Evolutionary conservation across 2,888 invertebrate genomes (phyloP).

Genomic region (Phasia obesa): DNA sequence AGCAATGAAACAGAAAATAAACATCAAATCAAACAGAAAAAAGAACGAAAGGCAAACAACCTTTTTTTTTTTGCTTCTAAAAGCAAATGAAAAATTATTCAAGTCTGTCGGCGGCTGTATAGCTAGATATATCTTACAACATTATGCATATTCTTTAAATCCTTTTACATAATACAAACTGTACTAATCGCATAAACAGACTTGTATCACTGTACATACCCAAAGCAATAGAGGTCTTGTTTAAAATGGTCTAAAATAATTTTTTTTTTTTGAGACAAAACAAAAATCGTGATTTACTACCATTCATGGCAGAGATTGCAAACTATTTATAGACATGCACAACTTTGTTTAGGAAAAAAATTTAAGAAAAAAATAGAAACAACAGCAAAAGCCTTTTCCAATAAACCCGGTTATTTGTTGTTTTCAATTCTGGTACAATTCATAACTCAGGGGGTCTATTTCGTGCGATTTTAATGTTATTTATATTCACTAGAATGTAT

Average conservation of each 20-base stretch:
- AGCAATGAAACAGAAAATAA: conserved; percentile 29
- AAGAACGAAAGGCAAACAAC: conserved; percentile 69
- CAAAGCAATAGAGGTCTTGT: conserved; percentile 45
- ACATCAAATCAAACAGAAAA: neutral
- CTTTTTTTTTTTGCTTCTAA: conserved; percentile 48
- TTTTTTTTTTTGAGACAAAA: conserved; percentile 19
- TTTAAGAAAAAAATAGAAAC: neutral
- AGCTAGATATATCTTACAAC: conserved; percentile 26
- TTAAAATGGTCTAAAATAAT: conserved; percentile 57
- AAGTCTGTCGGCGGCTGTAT: neutral
- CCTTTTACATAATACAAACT: conserved; percentile 66
- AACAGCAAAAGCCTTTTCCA: neutral
- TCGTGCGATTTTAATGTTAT: too few relatives aligned
- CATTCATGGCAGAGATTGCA: conserved; percentile 67
- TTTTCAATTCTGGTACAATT: conserved; percentile 12
- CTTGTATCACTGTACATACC: neutral
- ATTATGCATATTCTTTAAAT: conserved; percentile 58
- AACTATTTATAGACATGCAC: conserved; percentile 70
- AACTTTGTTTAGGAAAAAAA: conserved; percentile 30
- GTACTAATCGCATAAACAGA: conserved; percentile 10
- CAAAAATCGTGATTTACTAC: conserved; percentile 67
- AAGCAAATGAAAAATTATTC: conserved; percentile 42
- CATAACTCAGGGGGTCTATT: conserved; percentile 47
- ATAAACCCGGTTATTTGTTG: conserved; percentile 41
- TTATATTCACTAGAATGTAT: conserved; percentile 8